Base-by-base conservation (phyloP, 2,888 invertebrate genomes). In the Siphlonurus alternatus region DNA sequence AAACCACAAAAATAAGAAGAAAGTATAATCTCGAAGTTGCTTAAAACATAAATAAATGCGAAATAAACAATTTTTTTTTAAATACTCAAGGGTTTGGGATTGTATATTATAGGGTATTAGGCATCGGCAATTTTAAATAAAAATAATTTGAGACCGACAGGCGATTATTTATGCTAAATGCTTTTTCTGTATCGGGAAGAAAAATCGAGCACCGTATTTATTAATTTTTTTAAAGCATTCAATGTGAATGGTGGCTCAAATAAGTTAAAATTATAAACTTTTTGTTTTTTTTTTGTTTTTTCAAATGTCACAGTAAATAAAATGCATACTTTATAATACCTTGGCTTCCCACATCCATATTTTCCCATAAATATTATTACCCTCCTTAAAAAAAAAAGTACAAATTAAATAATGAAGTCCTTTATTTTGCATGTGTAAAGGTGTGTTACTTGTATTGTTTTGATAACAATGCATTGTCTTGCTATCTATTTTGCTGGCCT, bases 161-260 rank as follows among this genome's bases (percentile, higher is more conserved):
- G n/a, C n/a, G n/a, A n/a, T n/a, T n/a, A n/a, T n/a, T n/a, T n/a
- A n/a, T n/a, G n/a, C n/a, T n/a, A n/a, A n/a, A n/a, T n/a, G n/a
- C n/a, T n/a, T n/a, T n/a, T n/a, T n/a, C n/a, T n/a, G n/a, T n/a
- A n/a, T n/a, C n/a, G n/a, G n/a, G n/a, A n/a, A n/a, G n/a, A n/a
- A n/a, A n/a, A n/a, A n/a, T n/a, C 56, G 56, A 56, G 56, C 56
- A 56, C 56, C 56, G 15, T 56, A 22, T 20, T 22, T 56, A 15
- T 51, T 15, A 15, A n/a, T 15, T 51, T 51, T 15, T 51, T 51
- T n/a, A 75, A 79, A 80, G 81, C 81, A 81, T 81, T 81, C 81
- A 81, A 81, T 81, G 81, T 81, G 81, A 80, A 79, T 76, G 81
- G 81, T 79, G 81, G 81, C 80, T 79, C 72, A 74, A 74, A 73